Evolutionary conservation across 2,888 invertebrate genomes (phyloP), one percentile per base, ranked within the genome.

Genomic region (Drosophila antonietae): DNA sequence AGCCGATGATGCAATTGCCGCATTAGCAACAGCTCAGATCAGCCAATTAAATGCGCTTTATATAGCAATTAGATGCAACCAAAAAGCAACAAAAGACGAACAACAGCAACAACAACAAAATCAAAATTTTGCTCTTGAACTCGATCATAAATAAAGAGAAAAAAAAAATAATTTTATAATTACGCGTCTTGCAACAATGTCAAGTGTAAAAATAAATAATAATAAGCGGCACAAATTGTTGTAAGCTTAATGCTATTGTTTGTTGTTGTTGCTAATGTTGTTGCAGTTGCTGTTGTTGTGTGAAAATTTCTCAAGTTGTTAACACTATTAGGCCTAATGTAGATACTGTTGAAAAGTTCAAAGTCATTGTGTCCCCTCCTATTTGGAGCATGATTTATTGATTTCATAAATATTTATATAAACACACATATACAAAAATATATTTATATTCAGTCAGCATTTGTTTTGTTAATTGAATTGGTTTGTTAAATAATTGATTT

Each of bases 31-130:
- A 41, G 60, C 73, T 44, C 14, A 15, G 60, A 35, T 41, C 31
- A 31, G 49, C 68, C 88, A 89, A 86, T 86, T 86, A 89, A 88
- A 89, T 77, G 52, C 60, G 80, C 86, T 85, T 89, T 88, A 89
- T 86, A 67, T 67, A 67, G 67, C 55, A n/a, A n/a, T 80, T 89
- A 84, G 88, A 73, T 74, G 74, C 72, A 57, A 64, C 41, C 58
- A 28, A 63, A 53, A 47, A 23, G 18, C 14, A 51, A 41, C 61
- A n/a, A 41, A 6, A 28, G 28, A 28, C 28, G 9, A 33, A 33
- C 10, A 33, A 33, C 33, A 33, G 7, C 39, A n/a, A 39, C 8
- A 44, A 44, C 20, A 20, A 20, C 47, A 31, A 46, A 49, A 51
- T 33, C 39, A 52, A 33, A 57, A 39, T 35, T 65, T 71, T 68